Evolutionary conservation across 2,888 invertebrate genomes (phyloP).

Genomic region (Ormyrus labotus): DNA sequence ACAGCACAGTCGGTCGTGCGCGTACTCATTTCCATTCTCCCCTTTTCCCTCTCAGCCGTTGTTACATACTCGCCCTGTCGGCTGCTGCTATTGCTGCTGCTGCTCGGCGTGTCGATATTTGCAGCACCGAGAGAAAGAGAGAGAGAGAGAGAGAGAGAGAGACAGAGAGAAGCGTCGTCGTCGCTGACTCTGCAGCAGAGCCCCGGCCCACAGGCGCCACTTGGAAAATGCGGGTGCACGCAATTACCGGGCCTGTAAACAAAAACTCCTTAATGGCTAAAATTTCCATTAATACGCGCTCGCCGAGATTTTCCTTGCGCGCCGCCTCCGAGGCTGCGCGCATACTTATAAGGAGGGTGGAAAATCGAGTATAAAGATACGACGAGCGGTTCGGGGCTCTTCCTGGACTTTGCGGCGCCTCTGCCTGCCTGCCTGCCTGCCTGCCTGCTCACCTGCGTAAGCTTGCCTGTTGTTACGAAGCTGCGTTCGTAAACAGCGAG

Average conservation of each 20-base stretch:
- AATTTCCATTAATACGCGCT: slow-evolving; percentile 46
- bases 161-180: neutral
- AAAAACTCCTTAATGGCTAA: slow-evolving; percentile 48
- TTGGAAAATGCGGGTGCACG: slow-evolving; percentile 35
- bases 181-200: too few relatives aligned
- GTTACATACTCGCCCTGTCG: neutral
- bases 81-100: too few relatives aligned
- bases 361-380: too few relatives aligned
- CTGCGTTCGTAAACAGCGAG: too few relatives aligned
- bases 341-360: too few relatives aligned
- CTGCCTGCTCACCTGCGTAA: too few relatives aligned
- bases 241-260: slow-evolving; percentile 38
- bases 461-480: too few relatives aligned
- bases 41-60: neutral
- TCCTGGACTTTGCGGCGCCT: too few relatives aligned
- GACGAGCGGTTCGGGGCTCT: neutral
- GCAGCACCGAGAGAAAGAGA: neutral
- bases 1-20: neutral
- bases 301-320: neutral
- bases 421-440: too few relatives aligned
- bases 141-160: neutral
- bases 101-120: slow-evolving; percentile 12
- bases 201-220: slow-evolving; percentile 9
- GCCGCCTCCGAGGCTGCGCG: neutral
- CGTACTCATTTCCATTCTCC: slow-evolving; percentile 45